Evolutionary conservation across 2,113 vertebrate genomes (phyloP).

Genomic region (Nicator chloris): DNA sequence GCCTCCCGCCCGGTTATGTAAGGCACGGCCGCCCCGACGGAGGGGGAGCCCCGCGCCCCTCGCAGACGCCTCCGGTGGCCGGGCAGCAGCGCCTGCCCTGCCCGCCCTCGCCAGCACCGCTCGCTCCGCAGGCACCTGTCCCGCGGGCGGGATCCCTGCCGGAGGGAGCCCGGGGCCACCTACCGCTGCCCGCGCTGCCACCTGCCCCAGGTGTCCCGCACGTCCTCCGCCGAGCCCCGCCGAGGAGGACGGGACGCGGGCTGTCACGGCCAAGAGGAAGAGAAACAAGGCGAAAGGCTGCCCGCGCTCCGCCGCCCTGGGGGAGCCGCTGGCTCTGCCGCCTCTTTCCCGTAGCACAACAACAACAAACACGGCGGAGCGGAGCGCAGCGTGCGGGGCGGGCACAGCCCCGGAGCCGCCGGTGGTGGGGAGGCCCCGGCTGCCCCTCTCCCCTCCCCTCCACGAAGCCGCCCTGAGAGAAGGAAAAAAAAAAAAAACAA

Average conservation of each 20-base stretch:
- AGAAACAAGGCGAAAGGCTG: background rate
- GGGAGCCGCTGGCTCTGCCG: background rate
- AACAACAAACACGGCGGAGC: slow-evolving; percentile 10
- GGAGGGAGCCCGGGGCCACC: background rate
- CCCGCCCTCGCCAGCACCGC: background rate
- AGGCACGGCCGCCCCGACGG: background rate
- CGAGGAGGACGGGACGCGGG: background rate
- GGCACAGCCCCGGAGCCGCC: background rate
- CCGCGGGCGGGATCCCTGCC: background rate
- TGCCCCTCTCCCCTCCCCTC: background rate
- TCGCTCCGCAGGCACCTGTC: background rate
- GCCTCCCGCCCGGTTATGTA: background rate
- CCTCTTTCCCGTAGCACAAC: background rate
- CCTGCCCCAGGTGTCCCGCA: slow-evolving; percentile 7
- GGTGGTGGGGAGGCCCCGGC: background rate
- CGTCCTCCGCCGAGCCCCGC: background rate
- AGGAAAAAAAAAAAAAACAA: background rate
- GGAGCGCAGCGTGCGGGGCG: background rate
- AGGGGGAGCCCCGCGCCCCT: background rate
- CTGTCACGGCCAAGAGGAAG: background rate
- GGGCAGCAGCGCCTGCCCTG: background rate
- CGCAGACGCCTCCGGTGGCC: background rate
- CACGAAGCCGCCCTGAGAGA: background rate
- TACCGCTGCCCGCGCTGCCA: background rate
- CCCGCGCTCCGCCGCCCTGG: background rate